phyloP scores from a whole-genome alignment of 2,113 vertebrate species.

The Alosa alosa region DNA sequence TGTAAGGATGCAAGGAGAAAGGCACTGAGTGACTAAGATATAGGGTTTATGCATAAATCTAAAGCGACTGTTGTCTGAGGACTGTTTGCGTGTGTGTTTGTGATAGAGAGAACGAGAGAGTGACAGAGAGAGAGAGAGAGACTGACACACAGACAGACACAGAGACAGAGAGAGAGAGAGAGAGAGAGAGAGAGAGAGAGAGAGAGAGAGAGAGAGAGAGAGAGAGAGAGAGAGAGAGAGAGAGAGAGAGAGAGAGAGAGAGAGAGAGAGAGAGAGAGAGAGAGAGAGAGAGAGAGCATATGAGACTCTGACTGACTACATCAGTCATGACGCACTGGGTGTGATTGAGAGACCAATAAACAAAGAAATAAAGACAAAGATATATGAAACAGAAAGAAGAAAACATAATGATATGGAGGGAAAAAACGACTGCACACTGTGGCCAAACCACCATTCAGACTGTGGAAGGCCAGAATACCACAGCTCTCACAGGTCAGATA shows the following conservation, averaged over 20 bases:
- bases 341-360: background rate
- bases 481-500: background rate
- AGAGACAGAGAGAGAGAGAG: background rate
- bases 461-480: background rate
- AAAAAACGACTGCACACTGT: background rate
- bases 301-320: background rate
- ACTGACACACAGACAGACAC: slow-evolving; percentile 10
- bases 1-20: background rate
- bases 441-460: background rate
- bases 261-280: no score
- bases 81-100: background rate
- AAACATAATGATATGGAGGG: background rate
- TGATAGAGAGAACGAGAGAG: background rate
- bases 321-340: background rate
- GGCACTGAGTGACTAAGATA: background rate
- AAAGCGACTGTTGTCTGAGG: no score
- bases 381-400: background rate
- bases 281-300: background rate
- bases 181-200: no score
- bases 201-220: slow-evolving; percentile 6
- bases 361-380: background rate
- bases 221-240: slow-evolving; percentile 4
- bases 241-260: no score
- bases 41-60: background rate
- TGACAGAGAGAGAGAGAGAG: slow-evolving; percentile 2